Evolutionary conservation across 2,797 vertebrate genomes (phyloP), one percentile per base, ranked within the genome.

Genomic region (Salarias fasciatus): DNA sequence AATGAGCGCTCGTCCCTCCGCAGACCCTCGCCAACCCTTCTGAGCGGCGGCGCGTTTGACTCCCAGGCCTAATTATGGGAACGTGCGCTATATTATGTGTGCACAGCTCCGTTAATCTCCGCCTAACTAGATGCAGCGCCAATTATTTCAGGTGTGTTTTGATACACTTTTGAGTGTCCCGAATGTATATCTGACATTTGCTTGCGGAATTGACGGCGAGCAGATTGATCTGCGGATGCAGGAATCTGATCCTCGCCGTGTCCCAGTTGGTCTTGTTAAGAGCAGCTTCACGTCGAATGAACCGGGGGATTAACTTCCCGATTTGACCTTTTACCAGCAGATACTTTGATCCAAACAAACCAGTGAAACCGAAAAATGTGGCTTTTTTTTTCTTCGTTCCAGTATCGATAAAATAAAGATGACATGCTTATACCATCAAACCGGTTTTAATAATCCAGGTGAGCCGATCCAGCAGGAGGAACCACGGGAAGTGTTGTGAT

Each of bases 261-360:
- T 87, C 81, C 84, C 85, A 61, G 80, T 78, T 78, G 84, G 84
- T 82, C 78, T 84, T 70, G 83, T 90, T 83, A 85, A 68, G 43
- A 1, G 31, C 40, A 61, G 75, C 29, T 35, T 63, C 37, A 8
- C 30, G 11, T 38, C 60, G 49, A 15, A 14, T 12, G 52, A 42
- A 12, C 24, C 1, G 5, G 48, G 69, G 63, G 15, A 57, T 67
- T 31, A 45, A 24, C 2, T 35, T 9, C 3, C 33, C 33, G 6
- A 6, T 35, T 31, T 9, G 6, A 6, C 3, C 33, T 9, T 35
- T 33, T 35, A 1, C 33, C 33, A 6, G 33, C 33, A 24, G 24
- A 24, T 2, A 24, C 18, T 3, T 24, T 24, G 18, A 18, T 24
- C 18, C 18, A 24, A 24, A 3, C 18, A n/a, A n/a, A n/a, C n/a